Evolutionary conservation across 2,797 vertebrate genomes (phyloP).

Genomic region (Acanthornis magna): DNA sequence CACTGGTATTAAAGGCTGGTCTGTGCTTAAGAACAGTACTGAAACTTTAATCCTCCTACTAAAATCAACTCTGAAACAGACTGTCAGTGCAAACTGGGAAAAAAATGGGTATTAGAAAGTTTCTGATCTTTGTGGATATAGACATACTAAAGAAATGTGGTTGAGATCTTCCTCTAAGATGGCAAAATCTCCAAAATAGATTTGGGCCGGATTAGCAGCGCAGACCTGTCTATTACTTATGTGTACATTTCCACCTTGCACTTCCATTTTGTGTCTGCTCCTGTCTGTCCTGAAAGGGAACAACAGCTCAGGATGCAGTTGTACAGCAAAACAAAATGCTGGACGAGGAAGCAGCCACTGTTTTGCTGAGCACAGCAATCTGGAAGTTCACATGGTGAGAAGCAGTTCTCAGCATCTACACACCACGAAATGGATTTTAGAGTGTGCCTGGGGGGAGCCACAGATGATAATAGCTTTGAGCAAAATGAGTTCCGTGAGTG

Average conservation of each 20-base stretch:
- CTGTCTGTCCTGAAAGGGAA: not conserved
- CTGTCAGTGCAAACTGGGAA: not conserved
- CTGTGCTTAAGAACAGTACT: not conserved
- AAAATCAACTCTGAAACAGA: not conserved
- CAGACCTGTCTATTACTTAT: not conserved
- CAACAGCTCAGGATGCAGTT: not conserved
- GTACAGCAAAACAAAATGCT: not conserved
- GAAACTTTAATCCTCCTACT: not conserved
- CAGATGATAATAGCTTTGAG: not conserved
- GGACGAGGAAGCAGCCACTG: not conserved
- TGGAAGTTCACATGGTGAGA: not conserved
- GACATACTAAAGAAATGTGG: not conserved
- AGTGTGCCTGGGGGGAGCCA: not conserved
- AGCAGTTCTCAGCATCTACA: not conserved
- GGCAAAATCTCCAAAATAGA: not conserved
- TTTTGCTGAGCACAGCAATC: constrained; percentile 1
- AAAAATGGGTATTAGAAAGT: not conserved
- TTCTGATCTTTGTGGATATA: not conserved
- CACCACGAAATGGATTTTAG: not conserved
- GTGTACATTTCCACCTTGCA: not conserved
- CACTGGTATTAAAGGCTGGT: not conserved
- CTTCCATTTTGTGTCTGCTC: not conserved
- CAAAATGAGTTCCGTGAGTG: not conserved
- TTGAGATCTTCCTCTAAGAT: not conserved
- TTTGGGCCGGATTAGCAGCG: not conserved